Percentiles rank a stretch among this genome's conserved stretches.
Evolutionary conservation across 2,113 vertebrate species (phyloP).

Genomic region (Podarcis raffonei): DNA sequence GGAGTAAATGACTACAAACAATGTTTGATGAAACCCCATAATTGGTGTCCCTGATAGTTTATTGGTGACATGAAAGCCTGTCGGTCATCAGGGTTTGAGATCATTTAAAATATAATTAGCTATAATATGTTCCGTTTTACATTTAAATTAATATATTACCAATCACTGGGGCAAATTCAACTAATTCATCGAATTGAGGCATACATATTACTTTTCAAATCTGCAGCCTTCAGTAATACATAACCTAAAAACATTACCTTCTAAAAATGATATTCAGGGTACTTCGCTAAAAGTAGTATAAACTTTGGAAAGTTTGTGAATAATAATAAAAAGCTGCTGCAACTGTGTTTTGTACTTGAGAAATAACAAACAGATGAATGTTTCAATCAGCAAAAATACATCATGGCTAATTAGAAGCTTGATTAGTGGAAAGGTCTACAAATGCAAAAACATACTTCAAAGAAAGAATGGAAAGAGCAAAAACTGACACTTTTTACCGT

Average conservation of each 20-base stretch:
- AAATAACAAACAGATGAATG: background rate
- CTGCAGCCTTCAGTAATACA: background rate
- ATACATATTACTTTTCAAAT: background rate
- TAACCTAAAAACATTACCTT: constrained; percentile 7
- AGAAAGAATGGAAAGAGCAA: too few species aligned
- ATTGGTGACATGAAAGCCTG: background rate
- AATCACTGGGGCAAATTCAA: background rate
- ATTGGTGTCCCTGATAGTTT: background rate
- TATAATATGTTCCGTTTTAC: background rate
- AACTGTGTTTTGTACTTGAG: background rate
- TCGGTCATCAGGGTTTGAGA: background rate
- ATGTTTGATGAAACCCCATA: background rate
- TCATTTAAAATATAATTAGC: background rate
- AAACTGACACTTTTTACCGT: too few species aligned
- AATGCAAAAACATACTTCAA: background rate
- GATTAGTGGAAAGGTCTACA: background rate
- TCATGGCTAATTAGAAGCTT: background rate
- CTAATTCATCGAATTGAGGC: background rate
- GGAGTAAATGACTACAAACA: background rate
- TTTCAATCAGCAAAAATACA: background rate
- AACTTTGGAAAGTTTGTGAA: background rate
- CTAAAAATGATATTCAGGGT: background rate
- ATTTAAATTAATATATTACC: background rate
- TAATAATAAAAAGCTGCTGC: background rate
- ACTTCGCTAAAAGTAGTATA: background rate